Percentiles rank a stretch among this genome's conserved stretches.
phyloP scores from a whole-genome alignment of 2,113 vertebrate species.

The Aythya baeri region DNA sequence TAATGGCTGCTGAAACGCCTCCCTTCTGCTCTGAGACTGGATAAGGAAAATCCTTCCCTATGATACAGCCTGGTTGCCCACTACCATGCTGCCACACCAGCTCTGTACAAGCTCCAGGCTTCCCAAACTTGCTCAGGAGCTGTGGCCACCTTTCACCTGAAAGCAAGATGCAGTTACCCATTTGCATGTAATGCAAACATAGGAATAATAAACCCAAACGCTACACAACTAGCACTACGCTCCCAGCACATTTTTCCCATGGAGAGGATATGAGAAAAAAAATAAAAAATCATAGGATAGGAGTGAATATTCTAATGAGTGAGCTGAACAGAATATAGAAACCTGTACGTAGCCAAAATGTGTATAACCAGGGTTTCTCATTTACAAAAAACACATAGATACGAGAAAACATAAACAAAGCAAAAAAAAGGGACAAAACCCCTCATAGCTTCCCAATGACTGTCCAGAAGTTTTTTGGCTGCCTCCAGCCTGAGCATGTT shows the following conservation, averaged over 20 bases:
- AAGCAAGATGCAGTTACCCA: background rate
- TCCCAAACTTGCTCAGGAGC: background rate
- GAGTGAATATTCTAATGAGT: slow-evolving; percentile 21
- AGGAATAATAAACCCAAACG: slow-evolving; percentile 13
- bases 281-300: background rate
- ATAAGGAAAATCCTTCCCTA: slow-evolving; percentile 21
- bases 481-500: slow-evolving; percentile 32
- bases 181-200: background rate
- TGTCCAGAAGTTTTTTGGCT: slow-evolving; percentile 41
- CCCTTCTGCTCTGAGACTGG: background rate
- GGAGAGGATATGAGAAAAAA: background rate
- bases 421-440: background rate
- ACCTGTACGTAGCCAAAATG: background rate
- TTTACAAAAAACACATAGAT: slow-evolving; percentile 8
- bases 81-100: background rate
- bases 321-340: slow-evolving; percentile 32
- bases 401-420: slow-evolving; percentile 1
- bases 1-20: slow-evolving; percentile 41
- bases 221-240: background rate
- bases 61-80: background rate
- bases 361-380: background rate
- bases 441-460: slow-evolving; percentile 26
- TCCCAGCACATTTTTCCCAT: background rate
- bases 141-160: background rate
- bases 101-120: background rate